Base-by-base conservation (phyloP, 2,888 invertebrate species). In the Antheraea yamamai region DNA sequence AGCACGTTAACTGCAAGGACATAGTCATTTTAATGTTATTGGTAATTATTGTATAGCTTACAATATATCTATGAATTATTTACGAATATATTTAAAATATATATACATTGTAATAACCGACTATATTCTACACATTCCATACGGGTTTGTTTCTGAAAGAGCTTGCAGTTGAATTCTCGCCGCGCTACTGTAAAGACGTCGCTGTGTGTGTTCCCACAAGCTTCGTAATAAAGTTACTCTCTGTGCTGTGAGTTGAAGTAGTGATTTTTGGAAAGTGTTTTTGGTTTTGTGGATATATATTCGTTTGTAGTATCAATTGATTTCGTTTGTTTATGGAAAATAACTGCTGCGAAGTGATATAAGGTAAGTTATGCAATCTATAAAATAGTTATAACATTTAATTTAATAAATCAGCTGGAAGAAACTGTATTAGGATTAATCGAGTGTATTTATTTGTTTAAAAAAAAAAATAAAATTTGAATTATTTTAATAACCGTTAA, bases 351-450 rank as follows among this genome's bases (percentile, higher is more conserved):
- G 70, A n/a, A 20, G 39, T 20, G 39, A 70, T 47, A 47, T 70
- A 35, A 70, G 70, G 70, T 70, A 70, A 39, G 70, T 70, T 70
- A 70, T 39, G n/a, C n/a, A 70, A 39, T 66, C 30, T 66, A 61
- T 61, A 61, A n/a, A 61, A 61, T 23, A 61, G 10, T 23, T 2
- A n/a, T 8, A 61, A n/a, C 52, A 16, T 52, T 14, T 52, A 16
- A 16, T 52, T 52, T 12, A 61, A 61, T 23, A 61, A 23, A 55
- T 20, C 18, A 3, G 4, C 7, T 55, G 20, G 4, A 6, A 20
- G 4, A 55, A 20, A 20, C 18, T 55, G 1, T 55, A 20, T 20
- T 20, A 20, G 7, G 14, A 2, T 55, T 20, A 55, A 20, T 55
- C 1, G 18, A 55, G 52, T 18, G 14, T 55, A 55, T 8, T n/a